Percentiles rank a stretch among this genome's conserved stretches.
phyloP scores from a whole-genome alignment of 1,140 invertebrate genomes.

The Drosophila leontia region DNA sequence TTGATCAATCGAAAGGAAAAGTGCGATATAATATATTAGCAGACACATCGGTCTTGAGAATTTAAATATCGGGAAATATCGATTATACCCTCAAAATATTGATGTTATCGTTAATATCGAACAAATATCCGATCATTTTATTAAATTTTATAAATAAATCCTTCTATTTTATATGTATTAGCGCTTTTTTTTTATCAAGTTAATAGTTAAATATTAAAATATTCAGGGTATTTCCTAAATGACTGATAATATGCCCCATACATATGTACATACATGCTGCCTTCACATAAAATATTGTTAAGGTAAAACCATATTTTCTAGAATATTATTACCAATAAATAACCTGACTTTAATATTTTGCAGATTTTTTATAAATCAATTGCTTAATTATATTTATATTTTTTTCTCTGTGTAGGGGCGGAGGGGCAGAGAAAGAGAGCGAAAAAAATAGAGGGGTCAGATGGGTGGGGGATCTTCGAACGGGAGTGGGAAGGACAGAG shows the following conservation, averaged over 20 bases:
- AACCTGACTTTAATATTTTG: neutral
- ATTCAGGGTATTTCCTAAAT: too few species aligned
- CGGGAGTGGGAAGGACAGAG: conserved; percentile 21
- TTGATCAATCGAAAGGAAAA: neutral
- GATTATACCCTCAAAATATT: neutral
- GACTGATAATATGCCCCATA: too few species aligned
- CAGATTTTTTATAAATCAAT: neutral
- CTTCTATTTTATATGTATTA: too few species aligned
- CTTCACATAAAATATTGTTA: too few species aligned
- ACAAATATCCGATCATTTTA: too few species aligned
- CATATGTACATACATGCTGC: too few species aligned
- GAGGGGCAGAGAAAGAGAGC: conserved; percentile 10
- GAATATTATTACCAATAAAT: too few species aligned
- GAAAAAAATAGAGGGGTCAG: conserved; percentile 10
- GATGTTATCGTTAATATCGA: neutral
- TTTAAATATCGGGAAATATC: neutral
- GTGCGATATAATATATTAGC: neutral
- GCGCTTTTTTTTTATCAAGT: too few species aligned
- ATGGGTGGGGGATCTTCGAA: conserved; percentile 20
- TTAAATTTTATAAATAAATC: too few species aligned
- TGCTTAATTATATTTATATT: neutral
- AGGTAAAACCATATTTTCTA: too few species aligned
- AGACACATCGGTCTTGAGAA: neutral
- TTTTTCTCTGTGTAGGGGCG: neutral
- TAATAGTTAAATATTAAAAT: too few species aligned